Conservation (phyloP, 1,140 invertebrate species). For the Ceratina japonica region DNA sequence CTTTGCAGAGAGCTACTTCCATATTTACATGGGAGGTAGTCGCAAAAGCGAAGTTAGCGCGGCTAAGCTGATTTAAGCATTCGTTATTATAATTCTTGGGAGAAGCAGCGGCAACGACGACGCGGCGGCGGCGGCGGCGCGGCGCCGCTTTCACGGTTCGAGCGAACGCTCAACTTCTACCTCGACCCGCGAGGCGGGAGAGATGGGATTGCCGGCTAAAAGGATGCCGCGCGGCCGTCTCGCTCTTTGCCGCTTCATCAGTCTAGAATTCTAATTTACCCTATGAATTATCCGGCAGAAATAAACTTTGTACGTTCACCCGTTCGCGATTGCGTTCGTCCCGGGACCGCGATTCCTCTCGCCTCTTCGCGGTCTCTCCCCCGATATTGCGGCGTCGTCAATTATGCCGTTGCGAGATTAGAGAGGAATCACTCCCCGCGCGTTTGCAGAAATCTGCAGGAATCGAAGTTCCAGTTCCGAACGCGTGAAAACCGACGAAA, state of each 20-base stretch:
- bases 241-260: conserved; percentile 54
- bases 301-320: conserved; percentile 31
- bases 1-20: conserved; percentile 74
- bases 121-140: background rate
- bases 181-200: conserved; percentile 9
- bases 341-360: conserved; percentile 8
- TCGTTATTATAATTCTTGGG: conserved; percentile 79
- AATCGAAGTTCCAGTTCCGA: too few species aligned
- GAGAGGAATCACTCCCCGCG: too few species aligned
- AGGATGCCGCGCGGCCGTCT: conserved; percentile 41
- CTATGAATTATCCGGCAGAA: conserved; percentile 53
- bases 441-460: background rate
- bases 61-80: conserved; percentile 79
- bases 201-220: conserved; percentile 35
- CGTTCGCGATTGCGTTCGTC: conserved; percentile 32
- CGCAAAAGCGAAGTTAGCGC: conserved; percentile 77
- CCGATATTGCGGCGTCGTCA: conserved; percentile 2
- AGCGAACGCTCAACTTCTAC: conserved; percentile 50
- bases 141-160: conserved; percentile 46
- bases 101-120: conserved; percentile 43
- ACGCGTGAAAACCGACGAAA: too few species aligned
- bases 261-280: conserved; percentile 53
- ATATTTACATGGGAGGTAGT: conserved; percentile 76
- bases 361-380: background rate
- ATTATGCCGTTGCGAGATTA: background rate